phyloP scores from a whole-genome alignment of 2,888 invertebrate species.

The Drosophila picticornis region DNA sequence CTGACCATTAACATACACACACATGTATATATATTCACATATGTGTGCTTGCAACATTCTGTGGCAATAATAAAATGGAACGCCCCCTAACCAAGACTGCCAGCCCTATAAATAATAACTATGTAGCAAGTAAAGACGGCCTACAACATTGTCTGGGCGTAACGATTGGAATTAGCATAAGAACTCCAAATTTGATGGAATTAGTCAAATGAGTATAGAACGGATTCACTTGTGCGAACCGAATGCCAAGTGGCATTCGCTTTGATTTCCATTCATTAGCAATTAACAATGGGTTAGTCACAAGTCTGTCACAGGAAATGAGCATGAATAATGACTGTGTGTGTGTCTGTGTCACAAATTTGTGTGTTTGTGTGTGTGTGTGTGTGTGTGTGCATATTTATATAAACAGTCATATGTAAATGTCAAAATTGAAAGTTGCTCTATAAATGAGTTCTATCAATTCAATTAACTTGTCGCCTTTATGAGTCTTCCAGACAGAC shows the following conservation, averaged over 20 bases:
- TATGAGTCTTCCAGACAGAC: conserved; percentile 13
- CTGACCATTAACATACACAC: conserved; percentile 46
- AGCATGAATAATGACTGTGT: conserved; percentile 24
- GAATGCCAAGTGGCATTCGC: conserved; percentile 42
- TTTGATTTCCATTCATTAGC: conserved; percentile 53
- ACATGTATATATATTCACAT: neutral
- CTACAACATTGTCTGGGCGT: conserved; percentile 60
- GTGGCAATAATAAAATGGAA: conserved; percentile 35
- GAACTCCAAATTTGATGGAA: conserved; percentile 71
- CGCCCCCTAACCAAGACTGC: conserved; percentile 27
- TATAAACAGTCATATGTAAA: conserved; percentile 28
- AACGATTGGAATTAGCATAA: conserved; percentile 68
- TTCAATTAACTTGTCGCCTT: conserved; percentile 45
- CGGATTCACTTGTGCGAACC: conserved; percentile 64
- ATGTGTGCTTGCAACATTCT: conserved; percentile 41
- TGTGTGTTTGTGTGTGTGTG: neutral
- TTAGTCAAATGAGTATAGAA: conserved; percentile 76
- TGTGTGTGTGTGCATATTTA: neutral
- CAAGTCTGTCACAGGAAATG: conserved; percentile 56
- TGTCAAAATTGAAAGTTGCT: conserved; percentile 9
- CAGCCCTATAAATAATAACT: conserved; percentile 9
- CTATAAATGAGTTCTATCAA: conserved; percentile 29
- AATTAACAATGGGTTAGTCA: conserved; percentile 53
- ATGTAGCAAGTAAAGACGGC: conserved; percentile 39
- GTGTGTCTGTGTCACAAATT: neutral